Evolutionary conservation across 1,140 invertebrate genomes (phyloP), one percentile per base, ranked within the genome.

Genomic region (Subanguina moxae): DNA sequence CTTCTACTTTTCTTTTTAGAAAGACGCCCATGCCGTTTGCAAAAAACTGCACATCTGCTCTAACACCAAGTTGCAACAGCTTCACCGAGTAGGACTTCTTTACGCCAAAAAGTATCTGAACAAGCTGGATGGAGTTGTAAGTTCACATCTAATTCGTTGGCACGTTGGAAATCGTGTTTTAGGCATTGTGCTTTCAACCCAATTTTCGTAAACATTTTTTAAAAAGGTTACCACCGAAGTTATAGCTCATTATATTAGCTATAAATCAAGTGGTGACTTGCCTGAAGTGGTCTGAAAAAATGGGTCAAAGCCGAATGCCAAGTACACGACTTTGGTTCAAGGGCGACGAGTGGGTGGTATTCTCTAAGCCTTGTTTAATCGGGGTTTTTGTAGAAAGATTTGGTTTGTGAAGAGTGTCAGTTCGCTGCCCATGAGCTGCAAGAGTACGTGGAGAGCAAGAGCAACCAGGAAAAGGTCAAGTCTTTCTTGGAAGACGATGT

Each of bases 331-430:
- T 13, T 45, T 45, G 43, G 11, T n/a, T 45, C 43, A 13, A 45
- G 43, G 11, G 19, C 9, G 57, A 43, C 62, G n/a, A n/a, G n/a
- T n/a, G n/a, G n/a, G n/a, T n/a, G n/a, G n/a, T n/a, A n/a, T n/a
- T n/a, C 17, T 21, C n/a, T 70, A 66, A 68, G 17, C 59, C 13
- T 21, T 56, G 17, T 42, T 45, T 1, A 66, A 13, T 43, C 17
- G 1, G 15, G 67, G 3, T 21, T 21, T 32, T 68, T 62, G 15
- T 58, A 75, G 72, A 75, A 75, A 19, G 73, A 77, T 32, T 57
- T 82, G 28, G 65, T 82, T 57, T 82, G 80, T 57, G 80, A 82
- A 59, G 80, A 82, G 58, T 82, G 80, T 63, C 72, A 82, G 65
- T 75, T 82, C 52, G 80, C 81, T 46, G 80, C 75, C 48, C 64